Evolutionary conservation across 2,113 vertebrate species (phyloP).

Genomic region (Chiloscyllium plagiosum): DNA sequence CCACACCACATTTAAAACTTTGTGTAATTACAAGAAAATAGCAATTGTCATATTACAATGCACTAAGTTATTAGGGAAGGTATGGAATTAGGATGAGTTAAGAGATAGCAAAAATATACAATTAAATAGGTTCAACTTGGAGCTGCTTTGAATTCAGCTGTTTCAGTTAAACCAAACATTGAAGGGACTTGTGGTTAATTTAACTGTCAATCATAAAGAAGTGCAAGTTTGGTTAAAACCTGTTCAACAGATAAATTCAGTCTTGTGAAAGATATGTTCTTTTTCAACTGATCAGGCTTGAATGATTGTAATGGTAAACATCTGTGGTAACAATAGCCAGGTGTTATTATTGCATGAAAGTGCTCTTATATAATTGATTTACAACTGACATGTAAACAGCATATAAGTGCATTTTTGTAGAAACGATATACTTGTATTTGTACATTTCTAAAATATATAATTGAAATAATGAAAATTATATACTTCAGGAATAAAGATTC

Average conservation of each 20-base stretch:
- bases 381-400: not conserved
- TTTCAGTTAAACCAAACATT: not conserved
- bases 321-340: not conserved
- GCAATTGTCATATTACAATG: not conserved
- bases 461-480: not conserved
- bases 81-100: not conserved
- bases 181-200: not conserved
- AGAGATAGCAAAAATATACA: not conserved
- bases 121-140: not conserved
- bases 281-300: not conserved
- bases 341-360: not conserved
- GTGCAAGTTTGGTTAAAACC: not conserved
- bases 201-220: constrained; percentile 5
- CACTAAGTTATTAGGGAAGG: constrained; percentile 12
- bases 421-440: not conserved
- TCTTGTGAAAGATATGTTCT: constrained; percentile 2
- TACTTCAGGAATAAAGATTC: not conserved
- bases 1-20: not conserved
- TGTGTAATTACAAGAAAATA: constrained; percentile 1
- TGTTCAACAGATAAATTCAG: not conserved
- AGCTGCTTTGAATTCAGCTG: not conserved
- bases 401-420: not conserved
- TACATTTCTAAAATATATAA: not conserved
- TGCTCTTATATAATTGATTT: not conserved
- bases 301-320: not conserved